Percentiles rank a stretch among this genome's conserved stretches.
Conservation (phyloP, 2,888 invertebrate genomes). For the Nymphalis urticae region DNA sequence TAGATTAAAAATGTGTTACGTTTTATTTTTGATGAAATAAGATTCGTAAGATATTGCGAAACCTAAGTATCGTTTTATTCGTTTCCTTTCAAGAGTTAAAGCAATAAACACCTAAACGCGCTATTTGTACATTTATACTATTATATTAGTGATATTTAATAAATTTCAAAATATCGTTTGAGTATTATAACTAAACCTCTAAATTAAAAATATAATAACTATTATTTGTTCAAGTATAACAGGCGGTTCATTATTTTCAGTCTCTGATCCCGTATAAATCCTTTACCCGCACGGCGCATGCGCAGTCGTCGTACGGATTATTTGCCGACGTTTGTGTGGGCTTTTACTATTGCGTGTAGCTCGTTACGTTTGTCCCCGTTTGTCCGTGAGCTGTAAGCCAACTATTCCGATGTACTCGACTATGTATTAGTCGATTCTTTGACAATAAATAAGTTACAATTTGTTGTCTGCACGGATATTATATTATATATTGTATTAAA, state of each 20-base stretch:
- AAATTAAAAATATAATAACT: not conserved
- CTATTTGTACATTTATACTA: no score
- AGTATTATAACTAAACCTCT: not conserved
- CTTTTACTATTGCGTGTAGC: slow-evolving; percentile 8
- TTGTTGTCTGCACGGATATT: not conserved
- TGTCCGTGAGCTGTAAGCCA: not conserved
- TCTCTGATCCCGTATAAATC: not conserved
- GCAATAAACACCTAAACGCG: no score
- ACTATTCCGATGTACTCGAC: not conserved
- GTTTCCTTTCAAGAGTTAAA: no score
- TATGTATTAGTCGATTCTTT: not conserved
- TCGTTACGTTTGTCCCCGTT: not conserved
- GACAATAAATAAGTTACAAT: not conserved
- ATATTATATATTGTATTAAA: not conserved
- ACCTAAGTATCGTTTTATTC: no score
- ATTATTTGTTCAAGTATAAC: not conserved
- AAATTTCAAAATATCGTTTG: no score
- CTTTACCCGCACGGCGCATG: slow-evolving; percentile 6
- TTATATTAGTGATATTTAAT: no score
- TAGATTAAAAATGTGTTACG: no score
- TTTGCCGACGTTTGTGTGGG: slow-evolving; percentile 6
- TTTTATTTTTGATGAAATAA: no score
- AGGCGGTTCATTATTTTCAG: not conserved
- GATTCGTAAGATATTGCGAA: no score
- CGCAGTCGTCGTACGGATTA: slow-evolving; percentile 7